Percentiles rank a stretch among this genome's conserved stretches.
Evolutionary conservation across 2,888 invertebrate genomes (phyloP).

Genomic region (Trichopria drosophilae): DNA sequence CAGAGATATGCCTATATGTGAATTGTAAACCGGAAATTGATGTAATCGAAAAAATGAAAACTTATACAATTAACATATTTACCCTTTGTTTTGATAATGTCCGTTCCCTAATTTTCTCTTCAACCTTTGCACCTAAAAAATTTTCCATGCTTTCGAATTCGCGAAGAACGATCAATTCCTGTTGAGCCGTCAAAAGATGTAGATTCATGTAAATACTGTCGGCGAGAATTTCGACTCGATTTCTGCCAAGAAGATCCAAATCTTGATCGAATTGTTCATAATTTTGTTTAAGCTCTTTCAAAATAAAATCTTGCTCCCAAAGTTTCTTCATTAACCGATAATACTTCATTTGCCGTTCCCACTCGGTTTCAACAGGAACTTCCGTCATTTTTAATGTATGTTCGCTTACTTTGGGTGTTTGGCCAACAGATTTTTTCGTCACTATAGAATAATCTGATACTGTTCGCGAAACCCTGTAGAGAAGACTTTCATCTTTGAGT

Average conservation of each 20-base stretch:
- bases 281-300: conserved; percentile 63
- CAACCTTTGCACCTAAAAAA: conserved; percentile 65
- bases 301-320: conserved; percentile 69
- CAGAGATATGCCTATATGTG: too few relatives aligned
- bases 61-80: neutral
- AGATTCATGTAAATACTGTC: conserved; percentile 65
- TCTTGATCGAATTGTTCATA: conserved; percentile 70
- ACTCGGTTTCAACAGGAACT: conserved; percentile 58
- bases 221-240: conserved; percentile 65
- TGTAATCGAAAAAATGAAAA: conserved; percentile 1
- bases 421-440: too few relatives aligned
- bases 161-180: conserved; percentile 74
- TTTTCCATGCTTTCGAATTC: conserved; percentile 75
- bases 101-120: conserved; percentile 61
- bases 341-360: conserved; percentile 65
- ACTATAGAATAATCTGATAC: too few relatives aligned
- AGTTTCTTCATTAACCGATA: conserved; percentile 62
- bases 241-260: conserved; percentile 62
- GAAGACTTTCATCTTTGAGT: too few relatives aligned
- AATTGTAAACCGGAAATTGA: too few relatives aligned
- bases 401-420: too few relatives aligned
- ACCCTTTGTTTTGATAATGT: too few relatives aligned
- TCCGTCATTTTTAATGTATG: too few relatives aligned
- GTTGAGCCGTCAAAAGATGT: conserved; percentile 69
- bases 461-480: too few relatives aligned